Base-by-base conservation (phyloP, 2,113 vertebrate species). In the Nyctibius bracteatus region DNA sequence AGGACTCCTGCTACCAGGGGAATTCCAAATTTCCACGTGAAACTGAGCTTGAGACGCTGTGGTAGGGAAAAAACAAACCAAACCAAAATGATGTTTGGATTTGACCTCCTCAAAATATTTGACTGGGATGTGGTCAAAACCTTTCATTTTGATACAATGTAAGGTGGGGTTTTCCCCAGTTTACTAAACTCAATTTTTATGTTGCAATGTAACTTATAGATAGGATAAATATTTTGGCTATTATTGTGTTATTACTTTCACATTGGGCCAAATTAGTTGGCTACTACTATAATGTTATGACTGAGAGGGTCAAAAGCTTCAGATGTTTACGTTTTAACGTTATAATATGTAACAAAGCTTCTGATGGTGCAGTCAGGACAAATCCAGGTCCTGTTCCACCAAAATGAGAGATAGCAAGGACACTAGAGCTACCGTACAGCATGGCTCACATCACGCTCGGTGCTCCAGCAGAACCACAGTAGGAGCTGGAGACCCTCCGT, bases 161-260 rank as follows among this genome's bases (percentile, higher is more conserved):
- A 73, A 68, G 27, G 28, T 68, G 6, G 3, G 0, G 0, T 33
- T 75, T 62, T 49, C n/a, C 0, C 47, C 30, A 43, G 62, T 73
- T 95, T 77, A 67, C 12, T 57, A 46, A 94, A 80, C 22, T 49
- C 8, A 23, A 6, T 80, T 46, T 68, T 24, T 73, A 30, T 25
- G 9, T 70, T 70, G 73, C 58, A 62, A 30, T 5, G 5, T 28
- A 92, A 58, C 28, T n/a, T 82, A 37, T 0, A 72, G 58, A 37
- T 4, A 83, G 15, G 0, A 1, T 83, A 90, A 94, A 66, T 30
- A 58, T 80, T 92, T 88, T 83, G 22, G 28, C 21, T 88, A 5
- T 49, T 72, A 10, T 20, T 63, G 55, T 16, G 54, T 28, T 68
- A 6, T 25, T 54, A 18, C 31, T 77, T 92, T 39, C 57, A 43